phyloP scores from a whole-genome alignment of 2,797 vertebrate genomes.

The Acrocephalus scirpaceus region DNA sequence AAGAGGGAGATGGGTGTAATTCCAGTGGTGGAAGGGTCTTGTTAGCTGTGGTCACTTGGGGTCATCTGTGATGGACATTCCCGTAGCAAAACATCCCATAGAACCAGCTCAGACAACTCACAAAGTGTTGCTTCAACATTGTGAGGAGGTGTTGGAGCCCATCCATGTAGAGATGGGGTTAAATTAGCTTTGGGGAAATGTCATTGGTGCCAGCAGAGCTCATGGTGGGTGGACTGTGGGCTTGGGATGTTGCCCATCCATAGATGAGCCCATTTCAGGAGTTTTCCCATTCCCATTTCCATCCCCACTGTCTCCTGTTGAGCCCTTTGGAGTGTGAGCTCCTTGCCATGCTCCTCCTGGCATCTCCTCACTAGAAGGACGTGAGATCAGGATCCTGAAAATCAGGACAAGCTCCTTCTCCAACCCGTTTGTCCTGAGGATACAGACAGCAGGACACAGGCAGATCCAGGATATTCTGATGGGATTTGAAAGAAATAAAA shows the following conservation, averaged over 20 bases:
- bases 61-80: background rate
- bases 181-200: background rate
- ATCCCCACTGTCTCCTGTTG: background rate
- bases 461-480: accelerated
- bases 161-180: background rate
- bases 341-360: background rate
- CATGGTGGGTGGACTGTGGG: background rate
- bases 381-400: accelerated
- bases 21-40: background rate
- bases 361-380: background rate
- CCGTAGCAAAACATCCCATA: background rate
- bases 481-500: background rate
- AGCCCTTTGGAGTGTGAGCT: background rate
- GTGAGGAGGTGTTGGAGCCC: background rate
- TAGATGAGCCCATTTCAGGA: background rate
- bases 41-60: background rate
- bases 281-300: background rate
- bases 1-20: background rate
- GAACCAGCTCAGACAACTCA: background rate
- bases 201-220: background rate
- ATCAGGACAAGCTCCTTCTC: background rate
- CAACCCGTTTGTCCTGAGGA: accelerated
- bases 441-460: accelerated
- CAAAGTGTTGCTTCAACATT: background rate
- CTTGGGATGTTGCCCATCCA: background rate